Percentiles rank a stretch among this genome's conserved stretches.
phyloP scores from a whole-genome alignment of 2,113 vertebrate species.

The Ceratotherium simum region DNA sequence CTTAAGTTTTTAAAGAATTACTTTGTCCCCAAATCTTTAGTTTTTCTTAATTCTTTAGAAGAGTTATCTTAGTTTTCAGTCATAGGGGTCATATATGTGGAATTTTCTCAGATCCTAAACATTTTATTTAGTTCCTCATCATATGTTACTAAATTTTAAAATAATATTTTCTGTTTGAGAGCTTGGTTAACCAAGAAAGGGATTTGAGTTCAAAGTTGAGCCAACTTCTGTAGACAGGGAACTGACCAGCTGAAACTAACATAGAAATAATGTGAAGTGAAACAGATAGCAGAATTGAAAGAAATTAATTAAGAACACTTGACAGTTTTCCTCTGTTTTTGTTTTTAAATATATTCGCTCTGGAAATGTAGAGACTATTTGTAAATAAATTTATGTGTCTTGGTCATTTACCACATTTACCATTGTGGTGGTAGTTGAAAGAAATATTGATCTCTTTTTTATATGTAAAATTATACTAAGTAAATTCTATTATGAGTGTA shows the following conservation, averaged over 20 bases:
- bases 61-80: slow-evolving; percentile 44
- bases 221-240: slow-evolving; percentile 63
- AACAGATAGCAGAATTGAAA: slow-evolving; percentile 75
- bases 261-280: slow-evolving; percentile 68
- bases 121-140: slow-evolving; percentile 72
- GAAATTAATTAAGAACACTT: slow-evolving; percentile 68
- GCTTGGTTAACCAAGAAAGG: slow-evolving; percentile 67
- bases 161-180: slow-evolving; percentile 64
- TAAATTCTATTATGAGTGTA: slow-evolving; percentile 26
- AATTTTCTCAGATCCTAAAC: slow-evolving; percentile 65
- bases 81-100: background rate
- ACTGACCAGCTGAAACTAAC: slow-evolving; percentile 64
- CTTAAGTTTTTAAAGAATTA: slow-evolving; percentile 36
- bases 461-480: slow-evolving; percentile 48
- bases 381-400: slow-evolving; percentile 56
- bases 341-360: slow-evolving; percentile 59
- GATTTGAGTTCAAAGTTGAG: slow-evolving; percentile 72
- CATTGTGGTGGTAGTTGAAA: background rate
- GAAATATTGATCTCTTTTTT: slow-evolving; percentile 20
- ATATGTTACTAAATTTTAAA: slow-evolving; percentile 66
- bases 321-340: slow-evolving; percentile 66
- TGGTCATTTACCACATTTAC: slow-evolving; percentile 51
- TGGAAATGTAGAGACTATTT: slow-evolving; percentile 17
- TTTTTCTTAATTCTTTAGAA: slow-evolving; percentile 65
- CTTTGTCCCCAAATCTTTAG: slow-evolving; percentile 46